Evolutionary conservation across 2,888 invertebrate genomes (phyloP).

Genomic region (Eremobia ochroleuca): DNA sequence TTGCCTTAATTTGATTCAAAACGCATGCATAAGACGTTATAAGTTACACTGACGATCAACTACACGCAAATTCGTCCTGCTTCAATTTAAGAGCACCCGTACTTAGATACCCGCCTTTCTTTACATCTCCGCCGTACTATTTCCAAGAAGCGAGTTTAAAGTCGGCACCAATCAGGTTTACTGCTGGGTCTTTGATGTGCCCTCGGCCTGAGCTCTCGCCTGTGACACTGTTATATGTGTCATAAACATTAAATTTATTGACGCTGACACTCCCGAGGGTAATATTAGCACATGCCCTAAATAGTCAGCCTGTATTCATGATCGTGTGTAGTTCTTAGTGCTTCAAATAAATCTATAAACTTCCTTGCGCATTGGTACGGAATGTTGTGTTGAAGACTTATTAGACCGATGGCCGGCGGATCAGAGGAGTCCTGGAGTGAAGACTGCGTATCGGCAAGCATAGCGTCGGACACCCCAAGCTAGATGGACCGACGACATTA

Average conservation of each 20-base stretch:
- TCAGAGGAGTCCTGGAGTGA: background rate
- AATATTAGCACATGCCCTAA: conserved; percentile 51
- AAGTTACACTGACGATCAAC: background rate
- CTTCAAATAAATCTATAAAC: conserved; percentile 17
- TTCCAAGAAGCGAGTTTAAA: conserved; percentile 42
- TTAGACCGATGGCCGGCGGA: background rate
- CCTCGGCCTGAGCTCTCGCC: conserved; percentile 32
- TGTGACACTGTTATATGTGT: conserved; percentile 57
- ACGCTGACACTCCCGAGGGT: conserved; percentile 26
- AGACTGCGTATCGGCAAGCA: background rate
- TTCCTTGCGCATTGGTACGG: background rate
- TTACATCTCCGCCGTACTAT: conserved; percentile 18
- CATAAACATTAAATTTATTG: conserved; percentile 61
- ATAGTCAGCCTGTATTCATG: conserved; percentile 34
- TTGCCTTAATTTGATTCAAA: background rate
- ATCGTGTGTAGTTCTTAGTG: conserved; percentile 9
- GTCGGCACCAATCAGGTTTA: conserved; percentile 58
- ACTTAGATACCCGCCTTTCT: background rate
- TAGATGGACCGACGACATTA: background rate
- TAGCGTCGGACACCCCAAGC: background rate
- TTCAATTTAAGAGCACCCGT: conserved; percentile 22
- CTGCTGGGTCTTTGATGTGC: conserved; percentile 55
- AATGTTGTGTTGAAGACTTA: background rate
- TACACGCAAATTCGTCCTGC: conserved; percentile 16
- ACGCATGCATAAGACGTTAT: background rate